Conservation (phyloP, 2,797 vertebrate genomes). For the Triplophysa yarkandensis region DNA sequence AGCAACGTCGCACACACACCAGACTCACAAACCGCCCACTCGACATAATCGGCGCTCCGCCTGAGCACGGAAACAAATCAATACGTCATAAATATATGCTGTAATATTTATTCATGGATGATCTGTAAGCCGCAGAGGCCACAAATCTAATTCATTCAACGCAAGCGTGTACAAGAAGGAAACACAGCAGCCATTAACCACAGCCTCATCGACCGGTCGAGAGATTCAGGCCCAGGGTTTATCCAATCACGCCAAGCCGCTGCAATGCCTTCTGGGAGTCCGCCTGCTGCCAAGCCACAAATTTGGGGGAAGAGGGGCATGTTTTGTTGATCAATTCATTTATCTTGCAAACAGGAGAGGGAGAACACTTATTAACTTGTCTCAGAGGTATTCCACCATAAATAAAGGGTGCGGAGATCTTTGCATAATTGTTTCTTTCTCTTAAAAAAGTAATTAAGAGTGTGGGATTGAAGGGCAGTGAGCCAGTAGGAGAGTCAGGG, state of each 20-base stretch:
- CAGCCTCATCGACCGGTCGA: constrained; percentile 35
- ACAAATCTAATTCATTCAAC: constrained; percentile 47
- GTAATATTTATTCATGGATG: constrained; percentile 45
- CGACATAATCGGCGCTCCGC: not conserved
- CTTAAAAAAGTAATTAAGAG: constrained; percentile 70
- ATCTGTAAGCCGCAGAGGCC: constrained; percentile 44
- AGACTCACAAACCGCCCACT: not conserved
- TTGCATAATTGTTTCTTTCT: constrained; percentile 75
- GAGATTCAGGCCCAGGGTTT: constrained; percentile 29
- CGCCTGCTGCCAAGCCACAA: constrained; percentile 23
- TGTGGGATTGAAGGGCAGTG: constrained; percentile 49
- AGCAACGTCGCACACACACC: not conserved
- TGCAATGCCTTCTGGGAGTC: constrained; percentile 48
- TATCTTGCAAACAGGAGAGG: constrained; percentile 37
- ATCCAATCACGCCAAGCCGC: constrained; percentile 32
- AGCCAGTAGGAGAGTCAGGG: constrained; percentile 60
- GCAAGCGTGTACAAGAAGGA: constrained; percentile 34
- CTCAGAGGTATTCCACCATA: constrained; percentile 46
- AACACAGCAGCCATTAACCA: constrained; percentile 48
- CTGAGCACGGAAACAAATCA: constrained; percentile 30
- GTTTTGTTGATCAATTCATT: constrained; percentile 52
- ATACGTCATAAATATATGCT: constrained; percentile 46
- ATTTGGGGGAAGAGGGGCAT: not conserved
- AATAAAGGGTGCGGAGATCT: constrained; percentile 53
- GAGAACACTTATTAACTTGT: constrained; percentile 47